A percentile compares a stretch with the other conserved stretches of the same genome.
phyloP scores from a whole-genome alignment of 2,797 vertebrate species.

The Epinephelus awoara region DNA sequence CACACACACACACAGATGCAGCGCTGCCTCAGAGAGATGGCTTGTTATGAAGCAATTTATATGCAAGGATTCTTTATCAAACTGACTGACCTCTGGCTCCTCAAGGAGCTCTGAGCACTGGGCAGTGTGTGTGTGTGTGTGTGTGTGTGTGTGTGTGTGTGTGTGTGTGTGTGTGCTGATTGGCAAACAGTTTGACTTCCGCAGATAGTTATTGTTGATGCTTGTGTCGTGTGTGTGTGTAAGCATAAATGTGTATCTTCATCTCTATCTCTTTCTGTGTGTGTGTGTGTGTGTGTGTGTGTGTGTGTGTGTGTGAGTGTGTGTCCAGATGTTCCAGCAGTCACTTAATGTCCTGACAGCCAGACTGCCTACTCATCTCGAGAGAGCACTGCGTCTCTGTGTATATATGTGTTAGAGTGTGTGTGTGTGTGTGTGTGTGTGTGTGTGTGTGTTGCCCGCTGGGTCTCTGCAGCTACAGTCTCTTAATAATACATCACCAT shows the following conservation, averaged over 20 bases:
- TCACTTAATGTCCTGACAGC: constrained; percentile 54
- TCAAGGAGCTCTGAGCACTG: constrained; percentile 49
- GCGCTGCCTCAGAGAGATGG: constrained; percentile 62
- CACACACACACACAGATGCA: constrained; percentile 18
- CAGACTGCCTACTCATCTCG: constrained; percentile 56
- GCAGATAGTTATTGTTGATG: constrained; percentile 30
- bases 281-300: not conserved
- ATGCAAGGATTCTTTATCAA: constrained; percentile 82
- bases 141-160: constrained; percentile 22
- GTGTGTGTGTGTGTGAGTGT: not conserved
- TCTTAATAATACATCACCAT: constrained; percentile 75
- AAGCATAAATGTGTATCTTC: not conserved
- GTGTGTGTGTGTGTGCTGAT: constrained; percentile 11
- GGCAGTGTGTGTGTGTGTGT: constrained; percentile 41
- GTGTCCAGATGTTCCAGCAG: constrained; percentile 51
- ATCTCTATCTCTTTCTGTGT: not conserved
- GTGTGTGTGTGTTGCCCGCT: constrained; percentile 16
- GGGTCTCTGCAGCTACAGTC: constrained; percentile 52
- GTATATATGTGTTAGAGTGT: not conserved
- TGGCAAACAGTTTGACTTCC: constrained; percentile 37
- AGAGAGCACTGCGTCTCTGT: constrained; percentile 4
- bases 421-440: constrained; percentile 2
- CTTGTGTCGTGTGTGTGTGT: constrained; percentile 10
- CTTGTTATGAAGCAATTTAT: constrained; percentile 84
- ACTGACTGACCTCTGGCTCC: constrained; percentile 76